Conservation (phyloP, 2,888 invertebrate genomes). For the Imbricaverruca yamaguchii region DNA sequence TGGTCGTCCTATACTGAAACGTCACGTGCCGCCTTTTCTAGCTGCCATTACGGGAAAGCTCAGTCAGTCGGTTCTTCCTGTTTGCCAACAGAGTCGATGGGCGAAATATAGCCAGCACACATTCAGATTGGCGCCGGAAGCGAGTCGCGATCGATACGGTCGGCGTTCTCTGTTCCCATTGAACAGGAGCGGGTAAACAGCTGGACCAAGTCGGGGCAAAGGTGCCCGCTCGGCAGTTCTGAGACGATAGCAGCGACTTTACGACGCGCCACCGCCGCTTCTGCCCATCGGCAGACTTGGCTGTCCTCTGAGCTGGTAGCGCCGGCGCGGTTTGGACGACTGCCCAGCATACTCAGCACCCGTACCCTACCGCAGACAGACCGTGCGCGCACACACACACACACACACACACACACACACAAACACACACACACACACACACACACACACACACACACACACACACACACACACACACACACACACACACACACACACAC, state of each 20-base stretch:
- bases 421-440: too few species aligned
- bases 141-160: not conserved
- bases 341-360: too few species aligned
- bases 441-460: too few species aligned
- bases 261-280: not conserved
- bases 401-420: too few species aligned
- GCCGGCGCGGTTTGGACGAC: too few species aligned
- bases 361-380: too few species aligned
- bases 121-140: slow-evolving; percentile 3
- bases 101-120: not conserved
- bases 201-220: not conserved
- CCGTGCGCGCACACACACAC: too few species aligned
- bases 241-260: not conserved
- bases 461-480: too few species aligned
- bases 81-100: slow-evolving; percentile 6
- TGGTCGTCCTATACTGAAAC: not conserved
- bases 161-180: not conserved
- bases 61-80: not conserved
- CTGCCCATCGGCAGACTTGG: too few species aligned
- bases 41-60: not conserved
- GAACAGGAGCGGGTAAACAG: not conserved
- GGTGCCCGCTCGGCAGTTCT: slow-evolving; percentile 11
- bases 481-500: too few species aligned
- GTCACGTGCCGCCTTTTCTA: not conserved
- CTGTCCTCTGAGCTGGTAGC: too few species aligned